These are phyloP conservation scores for Pardosa pseudoannulata DNA, from an alignment of 2,888 invertebrate species.

Conservation along the genomic window DNA sequence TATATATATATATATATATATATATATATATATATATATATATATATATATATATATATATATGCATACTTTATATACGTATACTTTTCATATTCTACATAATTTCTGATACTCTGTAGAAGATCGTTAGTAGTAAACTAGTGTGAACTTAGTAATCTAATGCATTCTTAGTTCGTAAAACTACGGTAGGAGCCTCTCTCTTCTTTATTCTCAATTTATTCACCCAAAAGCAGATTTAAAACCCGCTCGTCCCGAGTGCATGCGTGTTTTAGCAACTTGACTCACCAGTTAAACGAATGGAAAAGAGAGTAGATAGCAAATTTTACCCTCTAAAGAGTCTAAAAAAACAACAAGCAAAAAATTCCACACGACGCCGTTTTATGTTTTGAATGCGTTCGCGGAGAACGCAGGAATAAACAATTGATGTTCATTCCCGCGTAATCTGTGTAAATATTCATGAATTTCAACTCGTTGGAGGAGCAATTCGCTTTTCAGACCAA, in stretches of 20 bases:
- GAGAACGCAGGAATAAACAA: conserved; percentile 54
- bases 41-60: no score
- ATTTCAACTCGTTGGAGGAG: conserved; percentile 52
- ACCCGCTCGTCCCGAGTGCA: background rate
- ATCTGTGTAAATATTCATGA: conserved; percentile 70
- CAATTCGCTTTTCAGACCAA: conserved; percentile 55
- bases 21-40: no score
- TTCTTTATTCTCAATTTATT: no score
- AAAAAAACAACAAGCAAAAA: conserved; percentile 13
- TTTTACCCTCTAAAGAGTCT: conserved; percentile 16
- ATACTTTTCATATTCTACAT: no score
- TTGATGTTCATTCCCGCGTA: conserved; percentile 66
- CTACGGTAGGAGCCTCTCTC: no score
- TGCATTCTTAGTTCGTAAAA: no score
- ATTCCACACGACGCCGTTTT: conserved; percentile 19
- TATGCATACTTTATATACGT: no score
- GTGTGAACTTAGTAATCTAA: no score
- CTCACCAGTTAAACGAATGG: conserved; percentile 30
- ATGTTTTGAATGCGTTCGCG: conserved; percentile 14
- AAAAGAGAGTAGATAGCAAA: conserved; percentile 29
- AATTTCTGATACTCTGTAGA: no score
- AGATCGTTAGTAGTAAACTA: no score
- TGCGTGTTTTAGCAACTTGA: conserved; percentile 34
- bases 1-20: no score
- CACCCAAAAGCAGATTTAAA: background rate